Evolutionary conservation across 1,140 invertebrate genomes (phyloP), one percentile per base, ranked within the genome.

Genomic region (Chironomus striatipennis): DNA sequence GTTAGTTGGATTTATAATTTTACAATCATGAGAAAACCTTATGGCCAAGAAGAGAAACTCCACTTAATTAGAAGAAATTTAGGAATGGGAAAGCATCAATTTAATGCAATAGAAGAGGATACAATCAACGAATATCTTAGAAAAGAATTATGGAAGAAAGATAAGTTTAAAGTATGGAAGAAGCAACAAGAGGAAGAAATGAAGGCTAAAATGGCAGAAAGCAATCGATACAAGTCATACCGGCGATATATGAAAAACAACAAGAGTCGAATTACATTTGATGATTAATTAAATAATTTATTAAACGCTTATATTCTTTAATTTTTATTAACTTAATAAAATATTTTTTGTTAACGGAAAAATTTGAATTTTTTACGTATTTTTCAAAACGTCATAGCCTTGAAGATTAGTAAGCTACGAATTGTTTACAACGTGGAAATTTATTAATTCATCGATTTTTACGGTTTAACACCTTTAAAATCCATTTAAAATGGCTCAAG

Each of bases 21-120:
- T 79, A 88, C 82, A 20, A 87, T 96, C n/a, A 79, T 87, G 64
- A 89, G 89, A 77, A 84, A 92, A 77, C 89, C 90, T 57, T 95
- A 92, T 80, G 92, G 89, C 1, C 85, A 88, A 6, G 92, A 94
- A 77, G 93, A 96, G 79, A 93, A 96, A 79, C 79, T 92, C 0
- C 92, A 96, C 82, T 80, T 96, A 42, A 95, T 97, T 67, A 85
- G 92, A 74, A 92, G 90, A 80, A 85, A 88, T 79, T 84, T 96
- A 84, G 88, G 89, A 77, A 85, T 94, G 78, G 88, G 88, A 7
- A 84, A 87, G 76, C 84, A 88, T 79, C 88, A 90, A 79, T 90
- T 90, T 77, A 85, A 88, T 82, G 86, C 88, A 65, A 81, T 94
- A 75, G 90, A 91, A 76, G 92, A 95, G 9, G 80, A 88, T 73